These are phyloP conservation scores for Ovibos moschatus DNA, from an alignment of 2,113 vertebrate genomes.

Conservation along the genomic window DNA sequence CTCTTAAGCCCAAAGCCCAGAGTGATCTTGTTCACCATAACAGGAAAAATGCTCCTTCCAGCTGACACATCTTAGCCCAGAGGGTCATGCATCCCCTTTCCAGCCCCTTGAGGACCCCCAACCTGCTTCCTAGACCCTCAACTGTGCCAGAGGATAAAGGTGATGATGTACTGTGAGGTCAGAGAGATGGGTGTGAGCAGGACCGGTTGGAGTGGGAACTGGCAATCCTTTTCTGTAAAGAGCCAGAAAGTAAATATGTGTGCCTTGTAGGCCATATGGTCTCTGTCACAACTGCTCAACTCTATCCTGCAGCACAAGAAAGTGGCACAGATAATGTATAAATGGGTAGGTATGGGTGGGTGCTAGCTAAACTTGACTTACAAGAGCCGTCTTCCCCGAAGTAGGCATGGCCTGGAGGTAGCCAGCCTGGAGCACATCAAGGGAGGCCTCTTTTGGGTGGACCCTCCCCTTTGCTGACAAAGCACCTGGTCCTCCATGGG, in stretches of 20 bases:
- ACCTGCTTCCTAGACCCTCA: background rate
- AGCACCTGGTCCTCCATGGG: fast-evolving
- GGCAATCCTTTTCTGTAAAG: background rate
- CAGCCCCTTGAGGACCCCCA: fast-evolving
- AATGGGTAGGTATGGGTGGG: fast-evolving
- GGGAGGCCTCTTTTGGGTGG: fast-evolving
- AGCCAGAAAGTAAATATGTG: background rate
- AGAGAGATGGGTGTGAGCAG: background rate
- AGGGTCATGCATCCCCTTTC: fast-evolving
- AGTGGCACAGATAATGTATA: background rate
- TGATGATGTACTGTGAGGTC: fast-evolving
- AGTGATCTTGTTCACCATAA: fast-evolving
- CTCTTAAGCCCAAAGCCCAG: background rate
- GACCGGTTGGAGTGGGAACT: fast-evolving
- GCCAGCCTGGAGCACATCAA: fast-evolving
- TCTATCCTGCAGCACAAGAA: background rate
- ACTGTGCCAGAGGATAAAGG: fast-evolving
- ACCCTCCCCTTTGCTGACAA: background rate
- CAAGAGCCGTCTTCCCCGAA: fast-evolving
- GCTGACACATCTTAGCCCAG: fast-evolving
- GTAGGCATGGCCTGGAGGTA: fast-evolving
- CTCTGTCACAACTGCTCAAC: background rate
- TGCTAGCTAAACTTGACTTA: background rate
- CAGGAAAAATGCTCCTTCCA: fast-evolving
- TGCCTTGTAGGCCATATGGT: too few relatives aligned